Evolutionary conservation across 2,113 vertebrate genomes (phyloP), one percentile per base, ranked within the genome.

Genomic region (Cynoglossus semilaevis): DNA sequence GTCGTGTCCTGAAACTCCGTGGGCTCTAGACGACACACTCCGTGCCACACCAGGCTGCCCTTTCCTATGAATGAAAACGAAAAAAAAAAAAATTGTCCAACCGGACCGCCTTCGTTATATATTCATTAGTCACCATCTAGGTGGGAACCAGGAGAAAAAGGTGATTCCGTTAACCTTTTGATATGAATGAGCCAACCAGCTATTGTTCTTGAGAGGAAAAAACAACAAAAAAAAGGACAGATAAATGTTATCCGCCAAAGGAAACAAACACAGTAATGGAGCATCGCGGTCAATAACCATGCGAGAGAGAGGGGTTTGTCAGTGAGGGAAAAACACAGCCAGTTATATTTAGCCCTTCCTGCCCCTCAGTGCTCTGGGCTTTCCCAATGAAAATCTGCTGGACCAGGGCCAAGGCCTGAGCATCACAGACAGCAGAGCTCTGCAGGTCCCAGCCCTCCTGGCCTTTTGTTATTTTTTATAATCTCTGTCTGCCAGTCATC

Each of bases 1-100:
- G 84, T 89, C 82, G 58, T 87, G 84, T 90, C 87, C 85, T 88
- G 74, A 86, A 87, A 79, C 77, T 82, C 67, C 63, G 74, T 74
- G 77, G 69, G 68, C 76, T 79, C 53, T 43, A 83, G 80, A 83
- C 79, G 76, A 72, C 85, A 85, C 80, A 84, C 86, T 79, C 42
- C 59, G 73, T 76, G 64, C 83, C 77, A 79, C 15, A 15, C 72
- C 69, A 50, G 61, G 70, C 67, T 74, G 51, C 54, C 73, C 62
- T 73, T 62, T 48, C 16, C 71, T 72, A 59, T 68, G 68, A 83
- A 76, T 72, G 71, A 77, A 69, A 70, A 56, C 10, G 51, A 44
- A 50, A 63, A 76, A 63, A 74, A 18, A 73, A 40, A 63, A 67
- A 51, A 69, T 56, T 55, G 77, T 81, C 72, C 74, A 70, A 55